Evolutionary conservation across 35 echinoderm and acorn worm species (phyloP), one percentile per base, ranked within the genome.

Genomic region (Hemicentrotus pulcherrimus): DNA sequence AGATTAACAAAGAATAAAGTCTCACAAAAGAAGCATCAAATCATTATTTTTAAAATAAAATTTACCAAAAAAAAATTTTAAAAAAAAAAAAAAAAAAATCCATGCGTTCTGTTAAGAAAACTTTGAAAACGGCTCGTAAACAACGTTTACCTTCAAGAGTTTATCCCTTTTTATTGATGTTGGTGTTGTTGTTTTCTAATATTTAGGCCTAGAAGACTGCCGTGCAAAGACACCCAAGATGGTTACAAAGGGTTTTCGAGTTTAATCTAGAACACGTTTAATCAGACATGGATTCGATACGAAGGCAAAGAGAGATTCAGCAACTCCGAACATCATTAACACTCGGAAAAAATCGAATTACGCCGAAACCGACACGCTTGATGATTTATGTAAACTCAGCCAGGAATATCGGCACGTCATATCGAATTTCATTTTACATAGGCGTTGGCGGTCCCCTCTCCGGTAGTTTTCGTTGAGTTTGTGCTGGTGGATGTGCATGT

Each of bases 241-340:
- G 19, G 65, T 78, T 8, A n/a, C 19, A 78, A 78, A 28, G 65
- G 65, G 22, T 78, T 78, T 78, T 7, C 65, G 19, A 78, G 65
- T 78, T 78, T 78, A 78, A 78, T 78, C 65, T 78, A 78, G 65
- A 78, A 22, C 65, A n/a, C 65, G 65, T 78, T 78, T 78, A 78
- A 78, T 78, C 65, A 78, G 65, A 78, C 65, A 78, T 78, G 65
- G 65, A 78, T 78, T 78, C 65, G 65, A 78, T 78, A 78, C 65
- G 22, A 78, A 78, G 6, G 19, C 65, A 8, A 78, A 28, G 28
- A 78, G 65, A 78, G 28, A 22, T 30, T 78, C 65, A n/a, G 22
- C 65, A 28, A 78, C 65, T n/a, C 65, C 19, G 19, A n/a, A 78
- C 65, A n/a, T 78, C 65, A 78, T 78, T 78, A 78, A 78, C 65